Base-by-base conservation (phyloP, 2,797 vertebrate species). In the Picus viridis region DNA sequence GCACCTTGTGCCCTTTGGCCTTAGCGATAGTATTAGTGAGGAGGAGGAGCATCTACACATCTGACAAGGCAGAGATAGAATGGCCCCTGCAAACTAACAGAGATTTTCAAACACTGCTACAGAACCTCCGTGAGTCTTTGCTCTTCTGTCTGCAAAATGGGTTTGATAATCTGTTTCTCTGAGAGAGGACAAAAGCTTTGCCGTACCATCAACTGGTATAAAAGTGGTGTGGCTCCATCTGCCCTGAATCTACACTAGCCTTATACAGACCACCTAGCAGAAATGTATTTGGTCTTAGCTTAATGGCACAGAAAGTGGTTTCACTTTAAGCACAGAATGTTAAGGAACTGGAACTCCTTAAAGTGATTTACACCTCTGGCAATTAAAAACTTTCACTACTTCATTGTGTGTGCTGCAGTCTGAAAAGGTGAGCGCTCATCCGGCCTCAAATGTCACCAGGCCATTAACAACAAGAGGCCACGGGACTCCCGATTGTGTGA, bases 291-390 rank as follows among this genome's bases (percentile, higher is more conserved):
- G 26, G 27, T 57, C 74, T 84, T 89, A 81, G 53, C 88, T 91
- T 75, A 86, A 73, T 80, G 86, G 86, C 65, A 59, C 20, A 80
- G 56, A 30, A 86, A 69, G 51, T 53, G 41, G 23, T 73, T 74
- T 71, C 5, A 68, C 83, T 92, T 88, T 85, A 86, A 76, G 34
- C 16, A 53, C 0, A 2, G 62, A 90, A 83, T 51, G 62, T 63
- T 80, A 74, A 90, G 92, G 89, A 92, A 36, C 53, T 68, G 71
- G 54, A 88, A 74, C 69, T 93, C 68, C 41, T 93, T 43, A 41
- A 84, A 93, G 58, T 79, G 69, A 90, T 86, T 92, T 79, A 83
- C 58, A 72, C 54, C 57, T 86, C 72, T 45, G 78, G 51, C 49
- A 88, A 75, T 3, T 23, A 57, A 83, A 92, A 86, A 82, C 57